Base-by-base conservation (phyloP, 1,140 invertebrate genomes). In the Antheraea pernyi region DNA sequence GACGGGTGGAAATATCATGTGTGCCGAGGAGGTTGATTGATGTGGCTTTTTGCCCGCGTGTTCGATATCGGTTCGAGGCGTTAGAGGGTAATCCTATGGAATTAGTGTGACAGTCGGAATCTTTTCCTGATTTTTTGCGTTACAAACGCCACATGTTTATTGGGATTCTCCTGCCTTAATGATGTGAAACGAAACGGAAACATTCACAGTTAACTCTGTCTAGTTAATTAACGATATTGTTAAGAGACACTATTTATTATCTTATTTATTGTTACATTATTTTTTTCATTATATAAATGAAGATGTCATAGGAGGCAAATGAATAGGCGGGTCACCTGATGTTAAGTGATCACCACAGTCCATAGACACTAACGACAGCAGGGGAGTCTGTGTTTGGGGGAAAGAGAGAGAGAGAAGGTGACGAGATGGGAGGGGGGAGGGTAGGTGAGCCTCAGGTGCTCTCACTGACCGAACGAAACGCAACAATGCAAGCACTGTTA, bases 51-150 rank as follows among this genome's bases (percentile, higher is more conserved):
- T 91, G 85, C 81, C 76, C 84, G 86, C 83, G 82, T 84, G 80
- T 82, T 77, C 74, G 65, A 37, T 53, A 39, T 59, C 53, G 48
- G 53, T 19, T 36, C 62, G 30, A 48, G 62, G 76, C 74, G 53
- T 61, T 69, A 69, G 53, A 59, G 76, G 9, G 75, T 87, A 86
- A 89, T 87, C 82, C 86, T 77, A 65, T 77, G 72, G 88, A 86
- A 87, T 91, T 90, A 90, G 82, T 86, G 86, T 85, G 88, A 90
- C 88, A 90, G 81, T 72, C 78, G 82, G 84, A 78, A 86, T 84
- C 82, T 85, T 81, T 85, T 83, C 81, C 72, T 69, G 71, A 86
- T 79, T 90, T 90, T 90, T 90, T 89, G 82, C 81, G 42, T 69
- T 72, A 72, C 64, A 75, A 73, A 77, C 68, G 77, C 79, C 88